These are phyloP conservation scores for Mormyrops attenuatus DNA, from an alignment of 2,797 vertebrate species.

Conservation along the genomic window DNA sequence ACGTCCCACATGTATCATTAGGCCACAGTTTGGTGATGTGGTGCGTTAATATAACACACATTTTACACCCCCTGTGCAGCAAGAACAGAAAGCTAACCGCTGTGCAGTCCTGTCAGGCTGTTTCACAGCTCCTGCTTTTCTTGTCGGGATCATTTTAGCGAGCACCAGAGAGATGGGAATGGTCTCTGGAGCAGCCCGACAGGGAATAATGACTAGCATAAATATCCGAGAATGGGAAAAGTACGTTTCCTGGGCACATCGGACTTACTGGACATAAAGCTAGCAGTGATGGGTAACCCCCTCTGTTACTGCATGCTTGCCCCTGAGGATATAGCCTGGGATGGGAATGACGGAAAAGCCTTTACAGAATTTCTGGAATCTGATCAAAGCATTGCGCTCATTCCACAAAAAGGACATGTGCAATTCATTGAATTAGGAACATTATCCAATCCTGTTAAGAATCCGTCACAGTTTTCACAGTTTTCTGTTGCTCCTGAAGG, in stretches of 20 bases:
- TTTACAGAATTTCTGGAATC: not conserved
- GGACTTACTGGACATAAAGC: not conserved
- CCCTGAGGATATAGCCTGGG: not conserved
- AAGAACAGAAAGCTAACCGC: not conserved
- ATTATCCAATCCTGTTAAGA: not conserved
- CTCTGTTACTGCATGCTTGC: not conserved
- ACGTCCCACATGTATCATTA: not conserved
- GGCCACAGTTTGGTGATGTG: not conserved
- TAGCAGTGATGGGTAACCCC: not conserved
- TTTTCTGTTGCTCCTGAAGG: not conserved
- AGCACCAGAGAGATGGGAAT: not conserved
- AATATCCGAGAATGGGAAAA: conserved; percentile 13
- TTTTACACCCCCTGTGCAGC: not conserved
- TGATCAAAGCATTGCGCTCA: not conserved
- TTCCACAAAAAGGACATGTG: not conserved
- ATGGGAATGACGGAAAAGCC: not conserved
- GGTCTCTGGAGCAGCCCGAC: not conserved
- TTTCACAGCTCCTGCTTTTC: not conserved
- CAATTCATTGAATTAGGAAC: not conserved
- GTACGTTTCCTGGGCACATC: not conserved
- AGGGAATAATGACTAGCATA: conserved; percentile 8
- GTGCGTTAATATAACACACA: not conserved
- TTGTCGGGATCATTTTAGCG: not conserved
- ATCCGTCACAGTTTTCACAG: not conserved
- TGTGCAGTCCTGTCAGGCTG: too few species aligned